Percentiles rank a stretch among this genome's conserved stretches.
Evolutionary conservation across 2,888 invertebrate genomes (phyloP).

Genomic region (Himalopsyche kuldschensis): DNA sequence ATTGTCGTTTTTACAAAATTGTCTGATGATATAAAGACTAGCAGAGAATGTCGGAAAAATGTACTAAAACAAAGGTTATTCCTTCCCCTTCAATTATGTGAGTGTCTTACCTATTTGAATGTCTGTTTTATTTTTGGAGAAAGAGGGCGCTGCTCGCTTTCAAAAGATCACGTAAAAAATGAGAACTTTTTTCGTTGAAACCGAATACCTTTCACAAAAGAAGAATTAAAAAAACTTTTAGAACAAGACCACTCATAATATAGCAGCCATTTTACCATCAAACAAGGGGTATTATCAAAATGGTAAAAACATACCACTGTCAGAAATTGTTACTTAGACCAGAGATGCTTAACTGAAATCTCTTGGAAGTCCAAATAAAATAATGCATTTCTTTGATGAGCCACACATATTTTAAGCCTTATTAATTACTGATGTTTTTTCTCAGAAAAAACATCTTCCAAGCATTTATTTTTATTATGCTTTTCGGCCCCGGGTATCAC

Average conservation of each 20-base stretch:
- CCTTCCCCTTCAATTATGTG: slow-evolving; percentile 8
- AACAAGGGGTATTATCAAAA: no score
- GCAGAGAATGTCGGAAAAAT: not conserved
- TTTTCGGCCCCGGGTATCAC: no score
- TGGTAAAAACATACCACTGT: no score
- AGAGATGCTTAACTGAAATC: no score
- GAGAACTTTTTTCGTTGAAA: not conserved
- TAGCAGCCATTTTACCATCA: no score
- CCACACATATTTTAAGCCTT: no score
- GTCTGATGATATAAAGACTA: not conserved
- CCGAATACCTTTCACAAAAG: not conserved
- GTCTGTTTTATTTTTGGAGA: slow-evolving; percentile 1
- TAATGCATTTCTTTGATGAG: no score
- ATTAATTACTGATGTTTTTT: no score
- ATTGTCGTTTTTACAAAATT: not conserved
- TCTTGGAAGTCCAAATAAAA: no score
- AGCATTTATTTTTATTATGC: no score
- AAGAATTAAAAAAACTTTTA: not conserved
- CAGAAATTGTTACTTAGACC: no score
- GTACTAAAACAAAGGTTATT: slow-evolving; percentile 32
- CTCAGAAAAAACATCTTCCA: no score
- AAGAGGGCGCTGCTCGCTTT: not conserved
- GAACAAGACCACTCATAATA: not conserved
- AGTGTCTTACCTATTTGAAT: slow-evolving; percentile 11
- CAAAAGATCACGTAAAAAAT: not conserved